Conservation (phyloP, 2,113 vertebrate species). For the Eurypyga helias region DNA sequence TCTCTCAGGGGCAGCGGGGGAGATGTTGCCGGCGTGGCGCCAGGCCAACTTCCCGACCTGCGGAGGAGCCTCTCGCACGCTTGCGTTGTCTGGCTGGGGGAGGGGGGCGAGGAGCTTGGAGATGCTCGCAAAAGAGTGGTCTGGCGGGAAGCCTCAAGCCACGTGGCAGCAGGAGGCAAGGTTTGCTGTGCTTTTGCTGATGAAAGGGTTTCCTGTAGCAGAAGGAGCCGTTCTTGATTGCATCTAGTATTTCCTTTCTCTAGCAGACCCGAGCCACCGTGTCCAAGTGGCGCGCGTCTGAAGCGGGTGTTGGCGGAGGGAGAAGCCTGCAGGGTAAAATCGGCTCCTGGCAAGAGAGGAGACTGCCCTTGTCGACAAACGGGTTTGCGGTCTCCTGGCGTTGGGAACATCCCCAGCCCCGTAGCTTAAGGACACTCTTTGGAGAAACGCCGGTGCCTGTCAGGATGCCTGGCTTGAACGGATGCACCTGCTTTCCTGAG, state of each 20-base stretch:
- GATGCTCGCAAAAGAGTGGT: neutral
- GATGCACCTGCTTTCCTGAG: neutral
- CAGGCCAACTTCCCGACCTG: accelerated
- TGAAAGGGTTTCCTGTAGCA: neutral
- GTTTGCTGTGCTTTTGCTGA: neutral
- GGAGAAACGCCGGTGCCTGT: accelerated
- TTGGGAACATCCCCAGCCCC: neutral
- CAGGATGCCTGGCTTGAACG: accelerated
- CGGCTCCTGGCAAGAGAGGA: accelerated
- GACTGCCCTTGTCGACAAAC: neutral
- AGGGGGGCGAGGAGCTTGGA: accelerated
- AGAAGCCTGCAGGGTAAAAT: accelerated
- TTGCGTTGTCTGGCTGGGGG: accelerated
- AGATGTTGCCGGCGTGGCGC: accelerated
- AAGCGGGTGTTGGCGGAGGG: neutral
- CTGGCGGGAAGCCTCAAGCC: neutral
- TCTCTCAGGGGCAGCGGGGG: accelerated
- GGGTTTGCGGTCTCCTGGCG: accelerated
- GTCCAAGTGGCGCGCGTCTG: neutral
- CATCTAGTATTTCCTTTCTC: neutral
- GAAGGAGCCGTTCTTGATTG: neutral
- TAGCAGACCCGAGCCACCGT: accelerated
- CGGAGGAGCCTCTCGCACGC: accelerated
- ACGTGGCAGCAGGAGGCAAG: neutral
- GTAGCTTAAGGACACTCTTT: accelerated